Conservation (phyloP, 2,888 invertebrate genomes). For the Nymphalis polychloros region DNA sequence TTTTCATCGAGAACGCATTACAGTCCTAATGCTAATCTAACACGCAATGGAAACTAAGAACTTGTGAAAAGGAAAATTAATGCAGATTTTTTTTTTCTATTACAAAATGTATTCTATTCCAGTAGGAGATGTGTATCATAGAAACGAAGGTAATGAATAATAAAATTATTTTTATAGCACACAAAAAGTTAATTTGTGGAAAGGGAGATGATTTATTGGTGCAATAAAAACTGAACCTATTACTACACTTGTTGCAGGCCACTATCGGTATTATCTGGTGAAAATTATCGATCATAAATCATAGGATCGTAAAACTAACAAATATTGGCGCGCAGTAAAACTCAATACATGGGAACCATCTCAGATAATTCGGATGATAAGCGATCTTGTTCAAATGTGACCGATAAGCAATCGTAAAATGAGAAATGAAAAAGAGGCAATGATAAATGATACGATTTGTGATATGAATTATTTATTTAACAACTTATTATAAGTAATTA, state of each 20-base stretch:
- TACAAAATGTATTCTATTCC: conserved; percentile 8
- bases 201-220: conserved; percentile 10
- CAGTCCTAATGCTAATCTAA: conserved; percentile 39
- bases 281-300: conserved; percentile 34
- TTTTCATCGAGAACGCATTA: conserved; percentile 33
- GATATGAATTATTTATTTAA: no score
- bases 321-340: conserved; percentile 35
- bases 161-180: conserved; percentile 8
- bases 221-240: conserved; percentile 8
- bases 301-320: conserved; percentile 29
- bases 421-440: neutral
- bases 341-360: conserved; percentile 31
- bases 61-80: conserved; percentile 38
- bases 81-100: conserved; percentile 12
- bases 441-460: neutral
- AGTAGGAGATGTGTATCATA: neutral
- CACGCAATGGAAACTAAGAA: conserved; percentile 40
- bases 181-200: conserved; percentile 14
- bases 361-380: conserved; percentile 18
- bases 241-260: conserved; percentile 34
- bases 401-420: conserved; percentile 20
- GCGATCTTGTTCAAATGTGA: conserved; percentile 21
- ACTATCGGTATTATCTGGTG: conserved; percentile 19
- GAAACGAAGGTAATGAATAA: conserved; percentile 1
- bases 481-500: neutral